Evolutionary conservation across 2,113 vertebrate genomes (phyloP), one percentile per base, ranked within the genome.

Genomic region (Oplegnathus fasciatus): DNA sequence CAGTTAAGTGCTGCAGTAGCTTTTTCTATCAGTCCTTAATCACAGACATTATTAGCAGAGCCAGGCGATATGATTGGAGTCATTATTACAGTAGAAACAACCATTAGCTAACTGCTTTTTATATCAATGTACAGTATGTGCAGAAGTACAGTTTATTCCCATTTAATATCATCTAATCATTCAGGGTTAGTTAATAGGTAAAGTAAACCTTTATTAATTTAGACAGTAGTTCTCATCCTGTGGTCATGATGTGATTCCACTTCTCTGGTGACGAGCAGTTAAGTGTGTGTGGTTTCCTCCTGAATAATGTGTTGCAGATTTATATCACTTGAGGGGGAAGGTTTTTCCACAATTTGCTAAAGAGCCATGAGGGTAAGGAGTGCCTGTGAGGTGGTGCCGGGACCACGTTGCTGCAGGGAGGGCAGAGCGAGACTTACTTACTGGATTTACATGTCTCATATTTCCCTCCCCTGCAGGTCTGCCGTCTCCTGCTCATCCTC

Each of bases 401-500:
- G 55, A 32, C 61, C 18, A 40, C 18, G 34, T n/a, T 62, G 40
- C 75, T 70, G 66, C 70, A 24, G 58, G 4, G 66, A 48, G 40
- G 48, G 17, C 8, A 61, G 28, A 66, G 22, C 11, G 0, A 22
- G 15, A 2, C 6, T 8, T 28, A 26, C 15, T 81, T 15, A 40
- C 1, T 61, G 55, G 32, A 62, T 78, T 46, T 79, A 26, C 6
- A 69, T 40, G 24, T 83, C 32, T 78, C 28, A 37, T 13, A 34
- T 82, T 87, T 74, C 65, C 65, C 28, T 61, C 58, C 28, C 24
- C 20, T 57, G 37, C 86, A 94, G 91, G 8, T 34, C 89, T 18
- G 57, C 78, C 4, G 18, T 81, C 50, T 82, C 67, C 75, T 88
- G 74, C 64, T 64, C 84, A 4, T 17, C 32, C 9, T 50, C 28